Evolutionary conservation across 2,797 vertebrate genomes (phyloP), one percentile per base, ranked within the genome.

Genomic region (Odontamblyopus rebecca): DNA sequence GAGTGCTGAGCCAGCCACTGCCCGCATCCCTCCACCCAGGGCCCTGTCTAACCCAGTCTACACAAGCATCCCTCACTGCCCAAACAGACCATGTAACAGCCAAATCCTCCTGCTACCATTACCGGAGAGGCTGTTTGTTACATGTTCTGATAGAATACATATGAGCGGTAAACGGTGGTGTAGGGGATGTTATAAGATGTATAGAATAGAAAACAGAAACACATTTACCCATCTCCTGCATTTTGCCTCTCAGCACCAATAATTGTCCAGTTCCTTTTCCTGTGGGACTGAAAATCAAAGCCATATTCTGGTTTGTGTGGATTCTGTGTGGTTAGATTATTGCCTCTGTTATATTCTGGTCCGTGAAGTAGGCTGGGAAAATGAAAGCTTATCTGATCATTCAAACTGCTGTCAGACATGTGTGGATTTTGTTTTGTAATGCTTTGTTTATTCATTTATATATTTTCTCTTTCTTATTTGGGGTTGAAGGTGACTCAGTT

Each of bases 1-100:
- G 77, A 75, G 68, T 86, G 87, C 82, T 84, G 86, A 89, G 82
- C 78, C 86, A 85, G 86, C 83, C 82, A 80, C 78, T 27, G 12
- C 50, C 71, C 73, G 62, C 68, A 73, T 82, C 74, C 80, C 57
- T 35, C 72, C 77, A 87, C 70, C 81, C 78, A 64, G 67, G 82
- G 76, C 69, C 81, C 82, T 77, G 78, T 85, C 79, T 74, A 63
- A 32, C 71, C 74, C 61, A 56, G 68, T 84, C 78, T 85, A 69
- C 76, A 78, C 70, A 77, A 75, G 68, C 73, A 85, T 85, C 82
- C 72, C 66, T 86, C 85, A 83, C 70, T 27, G 26, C 53, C 76
- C 80, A 75, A 85, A 76, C 50, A 69, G 68, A 75, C 26, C 26
- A 69, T 70, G 69, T 82, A 75, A 57, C 69, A 73, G 68, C 68